Percentiles rank a stretch among this genome's conserved stretches.
Conservation (phyloP, 2,888 invertebrate species). For the Drosophila rubida region DNA sequence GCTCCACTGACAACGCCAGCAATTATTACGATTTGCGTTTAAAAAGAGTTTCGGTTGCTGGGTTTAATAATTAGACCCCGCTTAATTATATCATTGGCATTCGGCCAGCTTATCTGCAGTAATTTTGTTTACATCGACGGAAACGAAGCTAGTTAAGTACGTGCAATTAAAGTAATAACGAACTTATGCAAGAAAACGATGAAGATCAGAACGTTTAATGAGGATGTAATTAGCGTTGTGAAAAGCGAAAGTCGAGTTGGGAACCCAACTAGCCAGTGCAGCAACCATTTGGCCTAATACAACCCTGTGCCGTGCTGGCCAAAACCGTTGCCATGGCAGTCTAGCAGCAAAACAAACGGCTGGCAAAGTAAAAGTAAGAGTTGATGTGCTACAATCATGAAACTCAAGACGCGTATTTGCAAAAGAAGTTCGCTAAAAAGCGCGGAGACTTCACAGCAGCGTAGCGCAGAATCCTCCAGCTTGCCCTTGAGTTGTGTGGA, state of each 20-base stretch:
- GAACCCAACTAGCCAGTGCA: slow-evolving; percentile 44
- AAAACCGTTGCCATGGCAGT: not conserved
- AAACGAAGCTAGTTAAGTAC: slow-evolving; percentile 38
- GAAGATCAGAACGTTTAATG: slow-evolving; percentile 15
- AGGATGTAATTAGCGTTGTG: slow-evolving; percentile 3
- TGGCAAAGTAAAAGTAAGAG: not conserved
- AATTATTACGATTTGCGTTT: slow-evolving; percentile 34
- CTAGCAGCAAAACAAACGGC: not conserved
- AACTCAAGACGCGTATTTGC: slow-evolving; percentile 91
- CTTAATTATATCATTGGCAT: slow-evolving; percentile 43
- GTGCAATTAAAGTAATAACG: slow-evolving; percentile 44
- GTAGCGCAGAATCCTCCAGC: slow-evolving; percentile 67
- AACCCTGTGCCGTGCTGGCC: slow-evolving; percentile 21
- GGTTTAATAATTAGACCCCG: slow-evolving; percentile 27
- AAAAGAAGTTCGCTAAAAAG: slow-evolving; percentile 88
- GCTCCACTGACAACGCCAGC: slow-evolving; percentile 13
- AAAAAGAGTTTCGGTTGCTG: slow-evolving; percentile 61
- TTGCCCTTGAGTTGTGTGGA: slow-evolving; percentile 95
- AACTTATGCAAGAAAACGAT: slow-evolving; percentile 1
- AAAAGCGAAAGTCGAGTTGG: slow-evolving; percentile 1
- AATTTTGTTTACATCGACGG: slow-evolving; percentile 41
- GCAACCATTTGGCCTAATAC: slow-evolving; percentile 28
- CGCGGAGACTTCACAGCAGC: slow-evolving; percentile 36
- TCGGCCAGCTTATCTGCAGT: slow-evolving; percentile 13
- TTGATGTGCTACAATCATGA: slow-evolving; percentile 87